Percentiles rank a stretch among this genome's conserved stretches.
phyloP scores from a whole-genome alignment of 1,140 invertebrate species.

The Hypothenemus hampei region DNA sequence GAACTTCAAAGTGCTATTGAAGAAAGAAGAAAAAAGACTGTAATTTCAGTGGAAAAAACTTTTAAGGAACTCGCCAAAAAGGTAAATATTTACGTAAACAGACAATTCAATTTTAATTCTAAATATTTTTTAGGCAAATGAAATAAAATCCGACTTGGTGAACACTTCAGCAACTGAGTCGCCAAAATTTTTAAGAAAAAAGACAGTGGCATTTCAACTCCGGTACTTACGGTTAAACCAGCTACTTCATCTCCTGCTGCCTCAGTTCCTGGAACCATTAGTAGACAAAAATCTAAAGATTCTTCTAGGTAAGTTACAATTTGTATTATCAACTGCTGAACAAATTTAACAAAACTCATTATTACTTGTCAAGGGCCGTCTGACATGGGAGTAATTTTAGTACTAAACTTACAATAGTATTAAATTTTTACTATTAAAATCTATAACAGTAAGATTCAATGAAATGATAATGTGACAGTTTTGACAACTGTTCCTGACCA shows the following conservation, averaged over 20 bases:
- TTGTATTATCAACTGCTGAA: no score
- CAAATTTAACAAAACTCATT: no score
- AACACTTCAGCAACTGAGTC: slow-evolving; percentile 36
- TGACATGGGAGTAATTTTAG: no score
- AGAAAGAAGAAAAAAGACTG: slow-evolving; percentile 33
- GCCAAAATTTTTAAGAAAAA: slow-evolving; percentile 41
- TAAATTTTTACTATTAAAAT: no score
- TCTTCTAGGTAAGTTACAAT: slow-evolving; percentile 36
- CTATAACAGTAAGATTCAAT: no score
- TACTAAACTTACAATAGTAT: no score
- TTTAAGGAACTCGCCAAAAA: slow-evolving; percentile 49
- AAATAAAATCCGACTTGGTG: slow-evolving; percentile 41
- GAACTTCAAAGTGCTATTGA: slow-evolving; percentile 40
- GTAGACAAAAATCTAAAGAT: slow-evolving; percentile 50
- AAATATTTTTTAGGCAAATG: slow-evolving; percentile 44
- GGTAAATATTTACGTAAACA: slow-evolving; percentile 24
- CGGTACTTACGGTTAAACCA: slow-evolving; percentile 10
- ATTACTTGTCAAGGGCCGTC: no score
- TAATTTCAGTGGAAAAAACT: slow-evolving; percentile 50
- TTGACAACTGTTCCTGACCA: no score
- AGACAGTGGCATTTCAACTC: slow-evolving; percentile 28
- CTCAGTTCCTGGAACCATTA: slow-evolving; percentile 45
- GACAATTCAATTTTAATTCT: not conserved
- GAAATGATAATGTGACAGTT: no score
- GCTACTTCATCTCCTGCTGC: not conserved